These are phyloP conservation scores for Calcarius ornatus DNA, from an alignment of 2,113 vertebrate genomes.

Conservation along the genomic window DNA sequence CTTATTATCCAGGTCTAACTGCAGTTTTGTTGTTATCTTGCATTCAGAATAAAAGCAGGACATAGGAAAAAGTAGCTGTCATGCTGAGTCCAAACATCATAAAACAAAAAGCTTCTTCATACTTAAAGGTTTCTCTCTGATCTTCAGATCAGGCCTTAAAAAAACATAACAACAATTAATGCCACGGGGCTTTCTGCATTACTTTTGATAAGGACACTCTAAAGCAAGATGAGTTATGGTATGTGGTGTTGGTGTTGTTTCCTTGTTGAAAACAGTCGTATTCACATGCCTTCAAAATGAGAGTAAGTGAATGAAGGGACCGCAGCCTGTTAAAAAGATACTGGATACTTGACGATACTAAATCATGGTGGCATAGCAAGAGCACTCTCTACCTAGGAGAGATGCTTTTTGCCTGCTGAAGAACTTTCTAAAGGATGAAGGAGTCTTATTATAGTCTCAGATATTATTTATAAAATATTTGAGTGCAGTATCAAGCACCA, in stretches of 20 bases:
- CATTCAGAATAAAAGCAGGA: slow-evolving; percentile 52
- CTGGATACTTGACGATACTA: slow-evolving; percentile 9
- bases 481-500: slow-evolving; percentile 51
- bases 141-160: slow-evolving; percentile 37
- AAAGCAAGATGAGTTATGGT: neutral
- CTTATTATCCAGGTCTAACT: slow-evolving; percentile 4
- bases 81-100: slow-evolving; percentile 35
- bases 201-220: neutral
- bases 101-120: slow-evolving; percentile 31
- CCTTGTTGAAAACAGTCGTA: neutral
- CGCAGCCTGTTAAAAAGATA: slow-evolving; percentile 16
- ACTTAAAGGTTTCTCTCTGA: slow-evolving; percentile 30
- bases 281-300: neutral
- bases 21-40: slow-evolving; percentile 19
- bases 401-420: slow-evolving; percentile 21
- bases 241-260: neutral
- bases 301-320: neutral
- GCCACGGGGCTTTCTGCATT: neutral
- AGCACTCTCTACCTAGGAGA: slow-evolving; percentile 12
- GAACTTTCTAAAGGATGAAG: slow-evolving; percentile 35
- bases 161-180: slow-evolving; percentile 39
- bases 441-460: slow-evolving; percentile 35
- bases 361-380: neutral
- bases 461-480: slow-evolving; percentile 51
- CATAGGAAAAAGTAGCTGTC: slow-evolving; percentile 19